phyloP scores from a whole-genome alignment of 2,113 vertebrate species.

The Vombatus ursinus region DNA sequence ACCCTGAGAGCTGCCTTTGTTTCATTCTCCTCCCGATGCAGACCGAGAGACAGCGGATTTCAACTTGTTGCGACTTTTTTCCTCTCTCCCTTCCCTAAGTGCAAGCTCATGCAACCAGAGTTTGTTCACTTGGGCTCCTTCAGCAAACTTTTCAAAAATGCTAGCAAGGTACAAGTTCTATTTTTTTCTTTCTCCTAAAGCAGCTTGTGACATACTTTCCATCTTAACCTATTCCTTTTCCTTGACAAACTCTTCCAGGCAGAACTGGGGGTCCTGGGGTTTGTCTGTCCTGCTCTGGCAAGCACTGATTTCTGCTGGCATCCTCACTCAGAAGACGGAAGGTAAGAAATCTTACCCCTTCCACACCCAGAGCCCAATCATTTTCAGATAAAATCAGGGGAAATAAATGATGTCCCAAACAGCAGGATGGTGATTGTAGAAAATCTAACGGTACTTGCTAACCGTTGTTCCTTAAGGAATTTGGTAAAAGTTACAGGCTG shows the following conservation, averaged over 20 bases:
- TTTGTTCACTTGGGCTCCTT: conserved; percentile 12
- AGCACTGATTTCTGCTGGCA: conserved; percentile 67
- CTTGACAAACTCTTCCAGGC: conserved; percentile 73
- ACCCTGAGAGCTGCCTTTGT: conserved; percentile 83
- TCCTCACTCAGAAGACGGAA: conserved; percentile 79
- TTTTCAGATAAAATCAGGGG: background rate
- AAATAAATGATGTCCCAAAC: background rate
- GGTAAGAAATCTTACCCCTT: conserved; percentile 74
- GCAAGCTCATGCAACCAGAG: conserved; percentile 54
- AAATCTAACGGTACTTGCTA: conserved; percentile 5
- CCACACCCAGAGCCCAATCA: background rate
- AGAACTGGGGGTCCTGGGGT: conserved; percentile 68
- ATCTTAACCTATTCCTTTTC: conserved; percentile 28
- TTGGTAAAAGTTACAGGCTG: background rate
- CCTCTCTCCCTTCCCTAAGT: conserved; percentile 51
- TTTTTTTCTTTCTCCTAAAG: background rate
- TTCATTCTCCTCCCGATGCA: conserved; percentile 77
- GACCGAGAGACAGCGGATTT: conserved; percentile 47
- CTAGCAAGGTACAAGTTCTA: conserved; percentile 74
- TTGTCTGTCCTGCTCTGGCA: conserved; percentile 66
- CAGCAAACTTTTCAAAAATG: conserved; percentile 75
- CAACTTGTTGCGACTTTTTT: background rate
- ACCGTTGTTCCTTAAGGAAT: background rate
- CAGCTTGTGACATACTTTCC: background rate
- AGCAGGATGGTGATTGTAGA: background rate